Percentiles rank a stretch among this genome's conserved stretches.
phyloP scores from a whole-genome alignment of 2,113 vertebrate species.

The Sisor rabdophorus region DNA sequence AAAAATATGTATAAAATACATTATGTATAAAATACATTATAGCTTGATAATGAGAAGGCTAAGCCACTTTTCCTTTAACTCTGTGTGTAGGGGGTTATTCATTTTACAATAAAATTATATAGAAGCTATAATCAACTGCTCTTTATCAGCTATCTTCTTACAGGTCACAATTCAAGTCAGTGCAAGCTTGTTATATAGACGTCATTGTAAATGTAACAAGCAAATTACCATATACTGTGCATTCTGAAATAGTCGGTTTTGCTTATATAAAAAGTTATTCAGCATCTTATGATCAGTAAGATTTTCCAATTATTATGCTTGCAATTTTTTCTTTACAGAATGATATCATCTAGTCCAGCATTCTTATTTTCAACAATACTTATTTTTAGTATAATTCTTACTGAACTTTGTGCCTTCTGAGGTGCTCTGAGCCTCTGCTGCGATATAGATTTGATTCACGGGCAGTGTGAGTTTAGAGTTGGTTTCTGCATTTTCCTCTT shows the following conservation, averaged over 20 bases:
- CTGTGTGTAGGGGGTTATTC: background rate
- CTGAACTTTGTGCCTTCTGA: slow-evolving; percentile 38
- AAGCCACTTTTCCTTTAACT: too few species aligned
- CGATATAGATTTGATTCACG: background rate
- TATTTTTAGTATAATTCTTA: slow-evolving; percentile 25
- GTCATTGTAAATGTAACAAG: background rate
- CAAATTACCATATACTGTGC: too few species aligned
- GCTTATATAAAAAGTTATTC: too few species aligned
- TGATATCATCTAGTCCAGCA: background rate
- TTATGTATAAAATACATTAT: too few species aligned
- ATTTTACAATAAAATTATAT: background rate
- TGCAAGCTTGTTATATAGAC: background rate
- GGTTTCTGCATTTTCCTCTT: slow-evolving; percentile 36
- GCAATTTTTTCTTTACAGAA: background rate
- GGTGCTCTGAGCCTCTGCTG: slow-evolving; percentile 37
- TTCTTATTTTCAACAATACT: background rate
- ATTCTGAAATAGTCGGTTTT: too few species aligned
- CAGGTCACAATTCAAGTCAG: background rate
- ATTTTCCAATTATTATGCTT: background rate
- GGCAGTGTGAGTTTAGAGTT: slow-evolving; percentile 16
- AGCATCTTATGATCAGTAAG: too few species aligned
- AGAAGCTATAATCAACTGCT: background rate
- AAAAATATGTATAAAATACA: too few species aligned
- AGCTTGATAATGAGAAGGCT: too few species aligned
- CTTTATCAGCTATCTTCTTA: background rate